Base-by-base conservation (phyloP, 2,113 vertebrate genomes). In the Brienomyrus longianalis region DNA sequence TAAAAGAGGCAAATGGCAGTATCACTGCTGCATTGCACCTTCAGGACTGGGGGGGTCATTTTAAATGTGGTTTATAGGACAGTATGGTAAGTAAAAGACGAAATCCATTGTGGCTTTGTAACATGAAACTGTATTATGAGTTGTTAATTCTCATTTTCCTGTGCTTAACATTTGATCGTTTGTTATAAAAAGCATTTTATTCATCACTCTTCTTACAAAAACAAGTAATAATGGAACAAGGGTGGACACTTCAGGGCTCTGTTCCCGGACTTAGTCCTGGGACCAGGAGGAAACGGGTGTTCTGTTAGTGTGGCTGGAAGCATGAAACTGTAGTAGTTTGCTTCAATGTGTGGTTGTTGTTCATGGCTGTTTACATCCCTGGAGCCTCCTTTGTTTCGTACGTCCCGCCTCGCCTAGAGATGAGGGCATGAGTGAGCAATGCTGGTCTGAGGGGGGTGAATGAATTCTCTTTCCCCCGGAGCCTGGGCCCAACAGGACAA, bases 401-500 rank as follows among this genome's bases (percentile, higher is more conserved):
- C 10, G n/a, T 86, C 83, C 83, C 21, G 8, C 43, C 83, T 85
- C 47, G 47, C 83, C 45, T 31, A n/a, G 48, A 31, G 45, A 86
- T 51, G 48, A 6, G 83, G 83, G 48, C 48, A n/a, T 31, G 48
- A 86, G 83, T n/a, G 48, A 86, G 21, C 45, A 50, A 27, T 47
- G 10, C 21, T 11, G 10, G 21, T 48, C 83, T 13, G 83, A 9
- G 45, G 83, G 45, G 83, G 45, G 10, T 51, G 83, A 50, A 86
- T 86, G 83, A 86, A 86, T 48, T 86, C 83, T 86, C 83, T 21
- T 27, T 86, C 83, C 83, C 48, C 83, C 2, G 83, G 83, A 86
- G 83, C 48, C 83, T 86, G 48, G 23, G 45, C 48, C 13, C 23
- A 86, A 86, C 47, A 50, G 83, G 83, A 86, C 48, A 51, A 51